Conservation (phyloP, 1,140 invertebrate species). For the Leptopilina boulardi region DNA sequence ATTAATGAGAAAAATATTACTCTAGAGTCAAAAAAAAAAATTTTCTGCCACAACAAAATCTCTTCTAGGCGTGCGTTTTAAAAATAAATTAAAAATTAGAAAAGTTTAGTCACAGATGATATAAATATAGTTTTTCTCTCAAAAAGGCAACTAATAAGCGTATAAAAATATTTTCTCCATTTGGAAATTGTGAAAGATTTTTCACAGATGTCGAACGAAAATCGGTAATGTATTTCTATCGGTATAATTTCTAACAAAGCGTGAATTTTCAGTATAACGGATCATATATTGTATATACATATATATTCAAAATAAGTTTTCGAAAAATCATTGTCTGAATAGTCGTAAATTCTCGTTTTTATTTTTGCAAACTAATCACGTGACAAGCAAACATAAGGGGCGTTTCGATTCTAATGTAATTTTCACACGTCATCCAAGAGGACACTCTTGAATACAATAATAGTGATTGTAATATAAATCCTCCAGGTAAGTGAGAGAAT, state of each 20-base stretch:
- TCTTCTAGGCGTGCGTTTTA: no score
- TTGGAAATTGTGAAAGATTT: not conserved
- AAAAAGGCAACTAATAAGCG: no score
- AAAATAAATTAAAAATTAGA: no score
- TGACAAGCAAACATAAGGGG: constrained; percentile 40
- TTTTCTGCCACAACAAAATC: no score
- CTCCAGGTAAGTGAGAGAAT: not conserved
- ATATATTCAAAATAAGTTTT: not conserved
- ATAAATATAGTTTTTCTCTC: no score
- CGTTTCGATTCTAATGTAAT: constrained; percentile 31
- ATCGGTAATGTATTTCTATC: no score
- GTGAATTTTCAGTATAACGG: constrained; percentile 9
- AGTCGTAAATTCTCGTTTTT: constrained; percentile 43
- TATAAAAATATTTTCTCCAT: not conserved
- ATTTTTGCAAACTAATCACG: constrained; percentile 45
- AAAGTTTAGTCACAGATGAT: no score
- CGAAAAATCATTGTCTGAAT: constrained; percentile 6
- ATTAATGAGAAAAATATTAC: no score
- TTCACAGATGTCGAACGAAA: not conserved
- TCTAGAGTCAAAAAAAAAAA: no score
- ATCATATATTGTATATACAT: no score
- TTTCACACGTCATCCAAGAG: constrained; percentile 3
- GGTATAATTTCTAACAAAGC: not conserved
- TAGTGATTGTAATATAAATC: not conserved
- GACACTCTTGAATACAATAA: no score